These are phyloP conservation scores for Trachops cirrhosus DNA, from an alignment of 2,797 vertebrate genomes.

Conservation along the genomic window DNA sequence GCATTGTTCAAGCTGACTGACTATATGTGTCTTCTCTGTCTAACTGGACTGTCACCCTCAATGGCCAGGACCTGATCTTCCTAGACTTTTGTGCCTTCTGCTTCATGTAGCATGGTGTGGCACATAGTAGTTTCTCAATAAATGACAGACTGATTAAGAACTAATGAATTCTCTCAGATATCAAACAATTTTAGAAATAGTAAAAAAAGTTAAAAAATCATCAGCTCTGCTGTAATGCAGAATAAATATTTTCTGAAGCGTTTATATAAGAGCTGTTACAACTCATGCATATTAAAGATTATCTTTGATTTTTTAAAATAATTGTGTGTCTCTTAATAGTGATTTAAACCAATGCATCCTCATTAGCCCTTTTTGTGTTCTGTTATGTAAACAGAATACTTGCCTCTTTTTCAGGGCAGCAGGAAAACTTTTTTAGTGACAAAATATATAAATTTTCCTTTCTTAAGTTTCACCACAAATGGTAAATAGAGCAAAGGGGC, in stretches of 20 bases:
- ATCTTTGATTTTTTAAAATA: slow-evolving; percentile 56
- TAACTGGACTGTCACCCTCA: neutral
- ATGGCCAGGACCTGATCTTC: neutral
- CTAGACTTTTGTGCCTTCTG: neutral
- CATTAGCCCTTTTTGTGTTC: slow-evolving; percentile 69
- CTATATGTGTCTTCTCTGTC: neutral
- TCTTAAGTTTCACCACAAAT: slow-evolving; percentile 54
- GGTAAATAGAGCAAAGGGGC: slow-evolving; percentile 60
- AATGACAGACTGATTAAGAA: neutral
- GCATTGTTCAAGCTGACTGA: neutral
- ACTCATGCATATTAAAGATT: neutral
- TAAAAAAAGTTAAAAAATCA: neutral
- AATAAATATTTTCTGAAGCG: slow-evolving; percentile 41
- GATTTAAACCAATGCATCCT: slow-evolving; percentile 25
- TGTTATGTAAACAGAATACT: slow-evolving; percentile 51
- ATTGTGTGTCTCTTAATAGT: slow-evolving; percentile 46
- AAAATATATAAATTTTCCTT: slow-evolving; percentile 52
- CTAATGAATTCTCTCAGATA: neutral
- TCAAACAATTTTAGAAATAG: slow-evolving; percentile 1
- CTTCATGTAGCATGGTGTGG: neutral
- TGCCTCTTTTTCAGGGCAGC: slow-evolving; percentile 34
- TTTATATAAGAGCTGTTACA: slow-evolving; percentile 30
- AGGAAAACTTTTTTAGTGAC: neutral
- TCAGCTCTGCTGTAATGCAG: neutral
- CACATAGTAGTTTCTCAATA: neutral